phyloP scores from a whole-genome alignment of 2,888 invertebrate genomes.

The Lamproptera curius region DNA sequence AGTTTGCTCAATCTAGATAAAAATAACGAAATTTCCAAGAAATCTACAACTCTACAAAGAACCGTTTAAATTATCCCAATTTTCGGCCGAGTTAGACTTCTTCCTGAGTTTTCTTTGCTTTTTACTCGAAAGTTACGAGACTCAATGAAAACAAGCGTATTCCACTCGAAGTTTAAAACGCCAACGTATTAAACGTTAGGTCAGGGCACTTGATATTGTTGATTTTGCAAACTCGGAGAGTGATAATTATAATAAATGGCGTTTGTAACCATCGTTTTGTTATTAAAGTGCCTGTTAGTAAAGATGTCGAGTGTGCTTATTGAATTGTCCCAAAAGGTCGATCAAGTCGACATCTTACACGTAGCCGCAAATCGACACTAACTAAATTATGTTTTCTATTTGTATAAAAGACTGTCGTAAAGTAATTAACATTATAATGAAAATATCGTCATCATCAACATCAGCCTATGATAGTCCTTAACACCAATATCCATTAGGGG shows the following conservation, averaged over 20 bases:
- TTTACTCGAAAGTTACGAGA: slow-evolving; percentile 1
- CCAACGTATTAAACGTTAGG: slow-evolving; percentile 5
- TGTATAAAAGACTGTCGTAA: too few relatives aligned
- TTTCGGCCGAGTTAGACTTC: neutral
- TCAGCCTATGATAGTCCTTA: too few relatives aligned
- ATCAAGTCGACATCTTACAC: too few relatives aligned
- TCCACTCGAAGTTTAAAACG: slow-evolving; percentile 1
- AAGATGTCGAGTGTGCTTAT: neutral
- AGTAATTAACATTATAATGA: too few relatives aligned
- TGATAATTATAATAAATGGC: slow-evolving; percentile 5
- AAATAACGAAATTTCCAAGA: neutral
- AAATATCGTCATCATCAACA: too few relatives aligned
- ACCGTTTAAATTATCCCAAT: neutral
- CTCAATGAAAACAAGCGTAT: slow-evolving; percentile 5
- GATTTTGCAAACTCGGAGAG: slow-evolving; percentile 6
- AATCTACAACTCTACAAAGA: neutral
- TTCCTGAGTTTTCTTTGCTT: neutral
- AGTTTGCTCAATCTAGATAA: neutral
- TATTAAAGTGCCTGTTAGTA: neutral
- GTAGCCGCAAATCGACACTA: too few relatives aligned
- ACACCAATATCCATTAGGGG: too few relatives aligned
- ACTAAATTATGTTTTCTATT: too few relatives aligned
- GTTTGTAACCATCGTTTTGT: neutral
- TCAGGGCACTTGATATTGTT: slow-evolving; percentile 1
- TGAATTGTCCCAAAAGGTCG: neutral